These are phyloP conservation scores for Fulica atra DNA, from an alignment of 2,113 vertebrate species.

Conservation along the genomic window DNA sequence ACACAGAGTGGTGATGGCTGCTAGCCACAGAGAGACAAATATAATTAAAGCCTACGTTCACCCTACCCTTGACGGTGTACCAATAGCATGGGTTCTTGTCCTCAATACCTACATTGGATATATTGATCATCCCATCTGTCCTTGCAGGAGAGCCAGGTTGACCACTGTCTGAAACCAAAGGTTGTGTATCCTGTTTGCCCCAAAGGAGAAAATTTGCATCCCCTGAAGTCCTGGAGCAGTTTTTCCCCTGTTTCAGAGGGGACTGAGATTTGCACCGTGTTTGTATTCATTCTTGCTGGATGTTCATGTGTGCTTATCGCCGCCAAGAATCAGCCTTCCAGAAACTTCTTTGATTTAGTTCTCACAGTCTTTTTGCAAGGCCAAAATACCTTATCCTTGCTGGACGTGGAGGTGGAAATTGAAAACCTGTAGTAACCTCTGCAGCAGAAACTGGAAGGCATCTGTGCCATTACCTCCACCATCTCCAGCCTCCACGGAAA, in stretches of 20 bases:
- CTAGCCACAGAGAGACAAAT: background rate
- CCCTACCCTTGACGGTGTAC: background rate
- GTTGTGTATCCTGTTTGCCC: background rate
- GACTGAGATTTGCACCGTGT: background rate
- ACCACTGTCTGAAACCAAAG: background rate
- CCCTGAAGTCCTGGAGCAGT: background rate
- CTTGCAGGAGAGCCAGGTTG: fast-evolving
- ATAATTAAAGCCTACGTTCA: background rate
- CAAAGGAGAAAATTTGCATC: background rate
- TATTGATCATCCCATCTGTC: fast-evolving
- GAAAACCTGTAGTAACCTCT: background rate
- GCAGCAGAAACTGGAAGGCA: background rate
- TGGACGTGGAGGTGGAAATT: background rate
- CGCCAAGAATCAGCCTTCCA: background rate
- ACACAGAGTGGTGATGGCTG: background rate
- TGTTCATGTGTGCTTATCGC: background rate
- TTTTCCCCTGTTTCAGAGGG: background rate
- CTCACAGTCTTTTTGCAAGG: background rate
- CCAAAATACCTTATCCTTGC: background rate
- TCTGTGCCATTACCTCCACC: fast-evolving
- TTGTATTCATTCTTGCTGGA: background rate
- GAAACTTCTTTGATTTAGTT: background rate
- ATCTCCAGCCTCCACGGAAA: background rate
- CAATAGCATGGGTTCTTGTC: background rate
- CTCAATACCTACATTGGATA: background rate